phyloP scores from a whole-genome alignment of 2,113 vertebrate genomes.

The Ivindomyrus marchei region DNA sequence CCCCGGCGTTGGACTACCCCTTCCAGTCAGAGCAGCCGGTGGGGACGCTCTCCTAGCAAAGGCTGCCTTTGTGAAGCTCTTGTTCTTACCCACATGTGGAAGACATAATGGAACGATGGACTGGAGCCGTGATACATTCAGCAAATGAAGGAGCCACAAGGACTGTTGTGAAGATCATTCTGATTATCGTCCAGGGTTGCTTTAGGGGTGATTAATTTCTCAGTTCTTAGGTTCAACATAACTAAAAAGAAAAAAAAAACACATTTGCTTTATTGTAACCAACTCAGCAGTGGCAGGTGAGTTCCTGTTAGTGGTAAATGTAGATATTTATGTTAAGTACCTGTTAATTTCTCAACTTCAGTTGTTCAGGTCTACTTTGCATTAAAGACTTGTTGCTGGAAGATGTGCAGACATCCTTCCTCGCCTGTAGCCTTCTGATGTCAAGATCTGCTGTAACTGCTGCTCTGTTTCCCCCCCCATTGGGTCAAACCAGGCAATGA shows the following conservation, averaged over 20 bases:
- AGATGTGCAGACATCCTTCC: background rate
- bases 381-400: background rate
- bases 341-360: background rate
- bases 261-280: background rate
- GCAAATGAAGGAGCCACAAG: background rate
- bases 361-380: background rate
- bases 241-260: background rate
- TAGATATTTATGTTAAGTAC: background rate
- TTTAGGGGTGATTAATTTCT: background rate
- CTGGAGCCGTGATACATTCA: background rate
- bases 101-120: background rate
- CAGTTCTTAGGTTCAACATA: background rate
- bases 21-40: conserved; percentile 50
- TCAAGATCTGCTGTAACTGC: background rate
- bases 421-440: background rate
- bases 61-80: background rate
- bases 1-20: conserved; percentile 87
- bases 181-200: background rate
- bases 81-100: background rate
- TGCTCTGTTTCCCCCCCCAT: background rate
- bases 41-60: conserved; percentile 23
- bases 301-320: background rate
- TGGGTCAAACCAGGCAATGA: background rate
- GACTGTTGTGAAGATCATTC: background rate
- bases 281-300: background rate